Evolutionary conservation across 2,888 invertebrate genomes (phyloP).

Genomic region (Hirtodrosophila histrioides): DNA sequence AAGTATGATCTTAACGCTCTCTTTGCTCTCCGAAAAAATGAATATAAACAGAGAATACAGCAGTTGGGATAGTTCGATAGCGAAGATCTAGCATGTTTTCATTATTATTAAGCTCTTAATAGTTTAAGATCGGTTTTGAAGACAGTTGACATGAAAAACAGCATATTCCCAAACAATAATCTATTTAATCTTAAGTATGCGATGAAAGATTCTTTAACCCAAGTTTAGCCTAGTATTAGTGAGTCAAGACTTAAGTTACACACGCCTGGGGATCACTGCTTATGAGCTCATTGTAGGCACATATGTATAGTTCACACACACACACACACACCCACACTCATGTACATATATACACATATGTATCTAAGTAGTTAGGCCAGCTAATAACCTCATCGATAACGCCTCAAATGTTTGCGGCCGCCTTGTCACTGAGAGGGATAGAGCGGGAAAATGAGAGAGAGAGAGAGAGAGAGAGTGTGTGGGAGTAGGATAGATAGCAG

Average conservation of each 20-base stretch:
- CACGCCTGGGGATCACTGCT: slow-evolving; percentile 30
- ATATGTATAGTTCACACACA: background rate
- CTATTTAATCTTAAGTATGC: too few species aligned
- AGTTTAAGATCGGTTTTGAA: too few species aligned
- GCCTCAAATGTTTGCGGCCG: slow-evolving; percentile 28
- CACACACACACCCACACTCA: slow-evolving; percentile 2
- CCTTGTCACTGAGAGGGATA: slow-evolving; percentile 6
- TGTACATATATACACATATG: background rate
- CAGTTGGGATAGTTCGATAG: too few species aligned
- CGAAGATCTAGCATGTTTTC: too few species aligned
- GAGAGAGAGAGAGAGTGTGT: slow-evolving; percentile 2
- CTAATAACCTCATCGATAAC: slow-evolving; percentile 58
- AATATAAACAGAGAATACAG: too few species aligned
- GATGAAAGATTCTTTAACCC: too few species aligned
- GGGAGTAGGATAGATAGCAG: slow-evolving; percentile 15
- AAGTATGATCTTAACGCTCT: too few species aligned
- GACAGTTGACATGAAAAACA: too few species aligned
- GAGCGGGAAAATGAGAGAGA: slow-evolving; percentile 2
- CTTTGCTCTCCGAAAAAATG: too few species aligned
- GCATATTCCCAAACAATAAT: too few species aligned
- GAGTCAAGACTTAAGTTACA: slow-evolving; percentile 5
- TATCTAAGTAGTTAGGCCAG: slow-evolving; percentile 40
- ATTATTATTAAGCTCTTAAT: too few species aligned
- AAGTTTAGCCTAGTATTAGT: too few species aligned
- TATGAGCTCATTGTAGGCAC: slow-evolving; percentile 27